Base-by-base conservation (phyloP, 2,113 vertebrate genomes). In the Brienomyrus brachyistius region DNA sequence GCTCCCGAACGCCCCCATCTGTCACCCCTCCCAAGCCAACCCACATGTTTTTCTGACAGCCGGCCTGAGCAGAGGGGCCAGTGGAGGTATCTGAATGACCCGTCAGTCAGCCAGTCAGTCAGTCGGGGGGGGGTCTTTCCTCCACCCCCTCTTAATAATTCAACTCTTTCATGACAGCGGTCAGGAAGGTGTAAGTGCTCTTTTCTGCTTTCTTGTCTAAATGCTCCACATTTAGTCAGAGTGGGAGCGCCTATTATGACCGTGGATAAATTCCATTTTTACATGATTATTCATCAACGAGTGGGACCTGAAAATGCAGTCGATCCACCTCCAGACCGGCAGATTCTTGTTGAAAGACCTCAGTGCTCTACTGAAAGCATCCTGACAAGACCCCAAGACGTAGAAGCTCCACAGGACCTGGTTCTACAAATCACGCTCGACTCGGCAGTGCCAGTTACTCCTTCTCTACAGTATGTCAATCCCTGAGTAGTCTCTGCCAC, bases 31-130 rank as follows among this genome's bases (percentile, higher is more conserved):
- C 15, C 54, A n/a, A 19, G 40, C 87, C 17, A 48, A 7, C 43
- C 48, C 85, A 54, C 31, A 35, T 48, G 47, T 86, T 48, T 86
- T 48, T 54, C 40, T 88, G 87, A 88, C 56, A 88, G 87, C 54
- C 35, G 21, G 19, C 52, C 35, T 21, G 19, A 23, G 87, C 3
- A 5, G 35, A 23, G 31, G 40, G 54, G 52, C 27, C 35, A 15
- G 54, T 56, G 56, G 13, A 27, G 87, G 40, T 62, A 59, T 31
- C 15, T 89, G 35, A 48, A 21, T 47, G 43, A 45, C 80, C 80
- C 21, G 19, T 83, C 85, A 86, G 48, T 86, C 85, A 86, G 85
- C 4, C 48, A n/a, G 48, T 23, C 54, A 23, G n/a, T 21, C 11
- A n/a, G n/a, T n/a, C n/a, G n/a, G 0, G 5, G 23, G 0, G 83